These are phyloP conservation scores for Ancistrus triradiatus DNA, from an alignment of 2,113 vertebrate species.

Conservation along the genomic window DNA sequence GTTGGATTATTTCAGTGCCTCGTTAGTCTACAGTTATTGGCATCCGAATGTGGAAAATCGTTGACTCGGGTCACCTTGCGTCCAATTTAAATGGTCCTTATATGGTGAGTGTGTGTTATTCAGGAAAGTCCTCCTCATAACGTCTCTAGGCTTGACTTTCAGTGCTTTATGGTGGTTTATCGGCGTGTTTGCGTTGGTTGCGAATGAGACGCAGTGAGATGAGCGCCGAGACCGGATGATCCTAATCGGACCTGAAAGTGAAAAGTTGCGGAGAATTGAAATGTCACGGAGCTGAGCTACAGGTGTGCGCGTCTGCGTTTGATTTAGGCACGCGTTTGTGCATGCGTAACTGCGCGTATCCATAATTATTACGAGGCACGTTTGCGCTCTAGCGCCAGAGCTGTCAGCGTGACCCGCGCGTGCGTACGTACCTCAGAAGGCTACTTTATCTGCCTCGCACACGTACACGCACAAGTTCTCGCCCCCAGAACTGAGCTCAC, in stretches of 20 bases:
- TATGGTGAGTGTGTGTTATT: neutral
- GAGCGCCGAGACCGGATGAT: slow-evolving; percentile 34
- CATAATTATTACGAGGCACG: slow-evolving; percentile 40
- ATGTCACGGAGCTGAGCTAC: slow-evolving; percentile 64
- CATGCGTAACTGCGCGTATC: slow-evolving; percentile 14
- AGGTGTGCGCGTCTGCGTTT: slow-evolving; percentile 40
- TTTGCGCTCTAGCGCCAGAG: slow-evolving; percentile 33
- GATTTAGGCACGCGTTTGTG: slow-evolving; percentile 37
- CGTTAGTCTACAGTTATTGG: no score
- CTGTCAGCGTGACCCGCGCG: slow-evolving; percentile 34
- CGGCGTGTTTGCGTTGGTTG: slow-evolving; percentile 44
- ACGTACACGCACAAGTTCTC: slow-evolving; percentile 2
- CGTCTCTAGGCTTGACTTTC: no score
- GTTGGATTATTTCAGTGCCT: neutral
- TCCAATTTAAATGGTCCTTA: neutral
- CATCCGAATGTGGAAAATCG: neutral
- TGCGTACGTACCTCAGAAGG: slow-evolving; percentile 31
- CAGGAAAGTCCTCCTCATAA: no score
- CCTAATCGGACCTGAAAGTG: slow-evolving; percentile 54
- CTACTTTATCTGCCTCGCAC: slow-evolving; percentile 33
- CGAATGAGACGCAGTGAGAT: neutral
- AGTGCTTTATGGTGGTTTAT: no score
- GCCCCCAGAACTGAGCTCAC: slow-evolving; percentile 1
- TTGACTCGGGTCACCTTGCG: neutral
- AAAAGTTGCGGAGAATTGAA: slow-evolving; percentile 61